Evolutionary conservation across 2,888 invertebrate species (phyloP), one percentile per base, ranked within the genome.

Genomic region (Coleophora flavipennella): DNA sequence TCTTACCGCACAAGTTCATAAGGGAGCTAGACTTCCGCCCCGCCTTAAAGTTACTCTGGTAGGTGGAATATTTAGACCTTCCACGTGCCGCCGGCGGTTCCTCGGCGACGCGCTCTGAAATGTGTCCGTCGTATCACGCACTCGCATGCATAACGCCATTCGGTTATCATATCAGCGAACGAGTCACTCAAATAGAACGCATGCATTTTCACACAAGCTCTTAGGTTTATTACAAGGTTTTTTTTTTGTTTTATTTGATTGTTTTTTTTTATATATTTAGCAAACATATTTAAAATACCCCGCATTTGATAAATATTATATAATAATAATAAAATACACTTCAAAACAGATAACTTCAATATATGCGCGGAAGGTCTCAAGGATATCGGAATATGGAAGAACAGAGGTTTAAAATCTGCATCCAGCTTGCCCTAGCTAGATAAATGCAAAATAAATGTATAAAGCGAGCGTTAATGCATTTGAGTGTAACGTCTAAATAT

Each of bases 1-100:
- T 89, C 94, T 95, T 94, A 95, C 95, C 94, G 90, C 94, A 94
- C 90, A 95, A 89, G 90, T 95, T 95, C 94, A 95, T 94, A 88
- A 95, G 91, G 84, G 94, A 95, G 91, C 93, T 94, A 87, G 94
- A 94, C 89, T 94, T 94, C 91, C 94, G 92, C 74, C 89, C 89
- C 67, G 84, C 88, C 89, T 93, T 93, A 91, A 93, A 92, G 92
- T 92, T 93, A 86, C 68, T 83, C 90, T 91, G 91, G 90, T 91
- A 91, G 88, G 90, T 90, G 83, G 91, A 87, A 89, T 91, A 92
- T 89, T 91, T 92, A 89, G 91, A 90, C 87, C 91, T 89, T 88
- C 91, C 91, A 87, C 91, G 91, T 85, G 91, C 87, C 86, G 92
- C 90, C 87, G 90, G 90, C 75, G 89, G 88, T 79, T 88, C 88